Evolutionary conservation across 2,113 vertebrate genomes (phyloP).

Genomic region (Burhinus oedicnemus): DNA sequence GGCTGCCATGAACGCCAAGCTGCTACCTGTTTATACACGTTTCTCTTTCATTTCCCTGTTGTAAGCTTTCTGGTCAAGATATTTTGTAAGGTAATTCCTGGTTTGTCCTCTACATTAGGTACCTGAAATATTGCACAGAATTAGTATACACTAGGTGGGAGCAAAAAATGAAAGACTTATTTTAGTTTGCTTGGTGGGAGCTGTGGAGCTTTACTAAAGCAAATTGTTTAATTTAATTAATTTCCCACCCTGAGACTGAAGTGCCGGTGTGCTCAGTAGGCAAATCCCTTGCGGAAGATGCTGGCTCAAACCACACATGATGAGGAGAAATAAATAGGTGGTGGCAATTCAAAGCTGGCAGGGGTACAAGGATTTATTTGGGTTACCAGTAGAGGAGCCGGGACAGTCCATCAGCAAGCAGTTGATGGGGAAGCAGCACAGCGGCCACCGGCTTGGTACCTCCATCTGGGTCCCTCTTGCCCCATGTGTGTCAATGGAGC

Average conservation of each 20-base stretch:
- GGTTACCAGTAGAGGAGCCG: neutral
- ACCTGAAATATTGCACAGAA: neutral
- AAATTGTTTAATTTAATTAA: neutral
- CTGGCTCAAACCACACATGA: neutral
- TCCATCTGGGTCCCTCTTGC: neutral
- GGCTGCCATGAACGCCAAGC: neutral
- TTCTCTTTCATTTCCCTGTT: neutral
- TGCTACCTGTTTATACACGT: rapidly evolving
- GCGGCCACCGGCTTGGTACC: neutral
- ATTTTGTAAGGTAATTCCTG: neutral
- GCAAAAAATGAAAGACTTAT: neutral
- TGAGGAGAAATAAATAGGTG: neutral
- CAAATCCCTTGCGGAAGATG: neutral
- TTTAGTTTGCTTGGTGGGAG: neutral
- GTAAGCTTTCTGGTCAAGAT: neutral
- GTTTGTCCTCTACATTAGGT: neutral
- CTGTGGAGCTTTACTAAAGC: neutral
- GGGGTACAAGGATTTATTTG: neutral
- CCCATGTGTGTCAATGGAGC: rapidly evolving
- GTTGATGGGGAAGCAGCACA: neutral
- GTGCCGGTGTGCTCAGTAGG: rapidly evolving
- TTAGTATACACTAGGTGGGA: neutral
- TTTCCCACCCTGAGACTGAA: neutral
- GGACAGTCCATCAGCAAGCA: neutral
- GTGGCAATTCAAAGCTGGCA: neutral